Evolutionary conservation across 2,888 invertebrate genomes (phyloP).

Genomic region (Synergus umbraculus): DNA sequence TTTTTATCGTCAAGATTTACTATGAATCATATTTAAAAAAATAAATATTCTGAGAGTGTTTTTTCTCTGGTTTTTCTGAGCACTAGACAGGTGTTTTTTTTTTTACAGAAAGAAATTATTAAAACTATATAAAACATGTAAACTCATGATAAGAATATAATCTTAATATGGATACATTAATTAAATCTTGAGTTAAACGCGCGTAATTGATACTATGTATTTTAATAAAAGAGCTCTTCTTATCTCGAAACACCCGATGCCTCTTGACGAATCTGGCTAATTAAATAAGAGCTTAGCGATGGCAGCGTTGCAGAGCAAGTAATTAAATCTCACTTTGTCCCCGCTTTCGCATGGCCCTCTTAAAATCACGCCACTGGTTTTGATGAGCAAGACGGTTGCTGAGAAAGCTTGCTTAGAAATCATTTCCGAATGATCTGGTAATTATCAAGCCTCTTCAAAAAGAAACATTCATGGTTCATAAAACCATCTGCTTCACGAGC

Average conservation of each 20-base stretch:
- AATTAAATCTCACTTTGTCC: constrained; percentile 38
- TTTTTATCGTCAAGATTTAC: neutral
- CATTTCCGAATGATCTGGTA: constrained; percentile 30
- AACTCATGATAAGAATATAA: neutral
- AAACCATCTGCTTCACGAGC: constrained; percentile 9
- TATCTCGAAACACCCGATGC: constrained; percentile 1
- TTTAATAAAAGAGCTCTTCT: constrained; percentile 21
- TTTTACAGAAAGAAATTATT: too few species aligned
- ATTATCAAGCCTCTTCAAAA: constrained; percentile 33
- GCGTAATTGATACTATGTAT: neutral
- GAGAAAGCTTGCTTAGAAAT: constrained; percentile 21
- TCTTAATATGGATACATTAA: neutral
- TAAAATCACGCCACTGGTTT: constrained; percentile 5
- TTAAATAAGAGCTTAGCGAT: constrained; percentile 37
- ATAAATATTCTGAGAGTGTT: neutral
- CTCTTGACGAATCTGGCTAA: constrained; percentile 23
- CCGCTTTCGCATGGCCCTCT: constrained; percentile 13
- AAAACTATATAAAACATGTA: too few species aligned
- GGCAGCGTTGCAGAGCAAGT: constrained; percentile 12
- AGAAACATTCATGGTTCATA: constrained; percentile 26
- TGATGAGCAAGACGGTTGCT: constrained; percentile 4
- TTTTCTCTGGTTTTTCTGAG: neutral
- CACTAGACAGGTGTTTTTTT: neutral
- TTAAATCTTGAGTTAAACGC: too few species aligned
- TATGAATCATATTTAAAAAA: neutral